Conservation (phyloP, 2,888 invertebrate genomes). For the Ophion ellenae region DNA sequence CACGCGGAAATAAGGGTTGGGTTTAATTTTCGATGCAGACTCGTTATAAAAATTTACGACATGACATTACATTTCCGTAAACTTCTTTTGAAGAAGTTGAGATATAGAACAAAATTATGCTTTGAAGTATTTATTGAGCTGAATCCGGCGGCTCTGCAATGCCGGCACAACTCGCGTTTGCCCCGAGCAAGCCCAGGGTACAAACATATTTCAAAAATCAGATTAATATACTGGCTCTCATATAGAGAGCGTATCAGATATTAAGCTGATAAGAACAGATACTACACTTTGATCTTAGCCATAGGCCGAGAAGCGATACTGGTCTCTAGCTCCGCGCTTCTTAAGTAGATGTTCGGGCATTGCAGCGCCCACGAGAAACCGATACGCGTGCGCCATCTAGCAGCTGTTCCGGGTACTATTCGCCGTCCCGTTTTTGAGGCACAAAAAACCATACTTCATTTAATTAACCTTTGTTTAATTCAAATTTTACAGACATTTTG, state of each 20-base stretch:
- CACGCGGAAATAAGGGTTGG: background rate
- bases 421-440: background rate
- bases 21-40: background rate
- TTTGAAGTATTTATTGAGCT: constrained; percentile 1
- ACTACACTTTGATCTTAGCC: constrained; percentile 47
- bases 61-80: background rate
- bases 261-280: constrained; percentile 61
- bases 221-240: constrained; percentile 55
- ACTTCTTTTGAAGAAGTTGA: background rate
- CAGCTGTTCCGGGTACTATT: background rate
- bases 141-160: constrained; percentile 26
- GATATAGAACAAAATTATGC: background rate
- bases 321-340: background rate
- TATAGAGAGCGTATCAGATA: constrained; percentile 55
- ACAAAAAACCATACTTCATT: background rate
- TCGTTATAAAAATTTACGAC: background rate
- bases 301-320: constrained; percentile 34
- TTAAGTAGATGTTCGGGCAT: background rate
- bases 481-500: too few species aligned
- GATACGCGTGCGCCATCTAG: constrained; percentile 3
- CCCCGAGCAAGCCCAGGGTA: constrained; percentile 25
- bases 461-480: too few species aligned
- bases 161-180: constrained; percentile 26
- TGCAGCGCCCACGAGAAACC: constrained; percentile 1
- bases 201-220: constrained; percentile 32